Conservation (phyloP, 2,113 vertebrate genomes). For the Erythrocercus mccallii region DNA sequence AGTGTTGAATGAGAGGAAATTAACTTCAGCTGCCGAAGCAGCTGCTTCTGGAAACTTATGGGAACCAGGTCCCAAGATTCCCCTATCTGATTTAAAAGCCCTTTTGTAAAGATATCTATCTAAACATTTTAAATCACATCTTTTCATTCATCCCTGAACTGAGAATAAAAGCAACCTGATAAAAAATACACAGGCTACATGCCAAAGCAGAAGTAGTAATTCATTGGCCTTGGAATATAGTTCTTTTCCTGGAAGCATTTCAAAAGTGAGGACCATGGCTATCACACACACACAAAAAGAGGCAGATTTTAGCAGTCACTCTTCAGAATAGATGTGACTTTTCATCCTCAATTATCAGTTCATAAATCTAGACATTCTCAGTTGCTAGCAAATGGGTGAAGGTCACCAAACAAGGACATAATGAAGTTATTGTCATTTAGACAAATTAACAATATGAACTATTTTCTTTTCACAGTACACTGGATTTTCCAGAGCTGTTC, state of each 20-base stretch:
- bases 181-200: background rate
- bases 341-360: background rate
- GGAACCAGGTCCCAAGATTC: background rate
- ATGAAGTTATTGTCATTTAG: background rate
- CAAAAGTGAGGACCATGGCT: background rate
- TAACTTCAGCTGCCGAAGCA: background rate
- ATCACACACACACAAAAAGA: background rate
- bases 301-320: background rate
- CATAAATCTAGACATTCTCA: slow-evolving; percentile 8
- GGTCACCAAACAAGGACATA: background rate
- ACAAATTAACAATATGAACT: background rate
- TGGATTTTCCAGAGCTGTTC: background rate
- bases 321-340: background rate
- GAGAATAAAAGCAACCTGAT: slow-evolving; percentile 39
- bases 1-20: background rate
- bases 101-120: background rate
- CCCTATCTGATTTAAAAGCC: background rate
- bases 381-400: background rate
- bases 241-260: slow-evolving; percentile 1
- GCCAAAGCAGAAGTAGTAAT: background rate
- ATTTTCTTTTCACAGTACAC: background rate
- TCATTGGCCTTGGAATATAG: background rate
- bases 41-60: background rate
- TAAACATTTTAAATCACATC: background rate
- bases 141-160: slow-evolving; percentile 26